A percentile compares a stretch with the other conserved stretches of the same genome.
Conservation (phyloP, 2,113 vertebrate species). For the Ictalurus furcatus region DNA sequence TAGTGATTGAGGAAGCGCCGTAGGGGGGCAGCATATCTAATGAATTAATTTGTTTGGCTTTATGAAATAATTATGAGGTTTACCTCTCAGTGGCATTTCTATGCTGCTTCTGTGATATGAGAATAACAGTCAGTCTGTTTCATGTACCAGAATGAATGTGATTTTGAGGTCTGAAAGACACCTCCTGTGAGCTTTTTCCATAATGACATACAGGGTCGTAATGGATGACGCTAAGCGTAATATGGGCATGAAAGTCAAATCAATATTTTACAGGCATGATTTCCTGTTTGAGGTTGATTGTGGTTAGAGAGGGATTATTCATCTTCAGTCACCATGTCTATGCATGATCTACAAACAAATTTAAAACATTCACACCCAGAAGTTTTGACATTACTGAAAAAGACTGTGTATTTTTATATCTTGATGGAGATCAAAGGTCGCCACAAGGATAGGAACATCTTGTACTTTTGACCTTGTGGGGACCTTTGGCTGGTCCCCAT, state of each 20-base stretch:
- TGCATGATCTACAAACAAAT: not conserved
- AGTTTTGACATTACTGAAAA: not conserved
- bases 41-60: slow-evolving; percentile 27
- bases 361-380: not conserved
- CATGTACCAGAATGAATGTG: not conserved
- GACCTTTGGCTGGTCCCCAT: not conserved
- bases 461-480: not conserved
- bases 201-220: not conserved
- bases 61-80: slow-evolving; percentile 26
- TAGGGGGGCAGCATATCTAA: slow-evolving; percentile 16
- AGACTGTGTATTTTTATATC: not conserved
- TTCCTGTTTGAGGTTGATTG: not conserved
- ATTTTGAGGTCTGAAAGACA: not conserved
- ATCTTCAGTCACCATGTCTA: not conserved
- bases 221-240: not conserved
- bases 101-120: not conserved
- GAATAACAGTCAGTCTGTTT: not conserved
- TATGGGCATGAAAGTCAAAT: not conserved
- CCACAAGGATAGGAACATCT: not conserved
- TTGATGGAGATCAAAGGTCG: not conserved
- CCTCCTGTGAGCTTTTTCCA: not conserved
- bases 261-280: not conserved
- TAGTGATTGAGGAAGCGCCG: slow-evolving; percentile 22
- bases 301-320: not conserved
- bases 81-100: not conserved